Conservation (phyloP, 2,797 vertebrate genomes). For the Pipistrellus pipistrellus region DNA sequence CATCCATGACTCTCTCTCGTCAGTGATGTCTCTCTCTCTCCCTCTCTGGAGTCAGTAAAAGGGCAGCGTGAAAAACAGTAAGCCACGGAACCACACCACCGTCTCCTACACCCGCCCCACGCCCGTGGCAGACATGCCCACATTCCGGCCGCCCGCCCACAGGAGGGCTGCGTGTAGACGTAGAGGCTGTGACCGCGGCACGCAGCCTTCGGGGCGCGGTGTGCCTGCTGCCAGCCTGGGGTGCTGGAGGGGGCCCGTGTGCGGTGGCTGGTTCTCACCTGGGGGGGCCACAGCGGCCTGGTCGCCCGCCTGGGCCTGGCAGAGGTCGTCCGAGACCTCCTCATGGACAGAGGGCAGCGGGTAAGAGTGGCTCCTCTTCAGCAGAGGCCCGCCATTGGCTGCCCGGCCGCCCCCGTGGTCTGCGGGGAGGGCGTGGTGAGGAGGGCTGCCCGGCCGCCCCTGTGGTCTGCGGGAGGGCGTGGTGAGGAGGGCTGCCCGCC, state of each 20-base stretch:
- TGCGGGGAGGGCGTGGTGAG: not conserved
- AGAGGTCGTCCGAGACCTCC: not conserved
- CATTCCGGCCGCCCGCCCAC: too few relatives aligned
- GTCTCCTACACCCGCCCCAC: not conserved
- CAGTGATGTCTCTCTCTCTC: too few relatives aligned
- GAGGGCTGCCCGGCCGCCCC: too few relatives aligned
- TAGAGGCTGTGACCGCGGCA: too few relatives aligned
- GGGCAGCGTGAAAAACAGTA: not conserved
- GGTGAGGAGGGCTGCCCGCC: too few relatives aligned
- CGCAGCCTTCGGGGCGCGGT: too few relatives aligned
- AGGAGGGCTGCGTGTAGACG: too few relatives aligned
- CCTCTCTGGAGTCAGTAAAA: too few relatives aligned
- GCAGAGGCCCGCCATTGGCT: not conserved
- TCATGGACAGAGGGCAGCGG: slow-evolving; percentile 48
- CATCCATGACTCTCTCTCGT: too few relatives aligned
- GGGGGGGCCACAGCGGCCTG: not conserved
- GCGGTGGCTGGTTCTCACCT: slow-evolving; percentile 46
- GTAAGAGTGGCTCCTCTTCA: slow-evolving; percentile 69
- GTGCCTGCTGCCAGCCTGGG: too few relatives aligned
- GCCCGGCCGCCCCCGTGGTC: not conserved
- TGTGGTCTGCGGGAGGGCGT: too few relatives aligned
- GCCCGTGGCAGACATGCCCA: not conserved
- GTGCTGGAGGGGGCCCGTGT: too few relatives aligned
- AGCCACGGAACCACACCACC: not conserved
- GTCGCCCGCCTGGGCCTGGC: not conserved